Evolutionary conservation across 2,888 invertebrate species (phyloP).

Genomic region (Apamea crenata): DNA sequence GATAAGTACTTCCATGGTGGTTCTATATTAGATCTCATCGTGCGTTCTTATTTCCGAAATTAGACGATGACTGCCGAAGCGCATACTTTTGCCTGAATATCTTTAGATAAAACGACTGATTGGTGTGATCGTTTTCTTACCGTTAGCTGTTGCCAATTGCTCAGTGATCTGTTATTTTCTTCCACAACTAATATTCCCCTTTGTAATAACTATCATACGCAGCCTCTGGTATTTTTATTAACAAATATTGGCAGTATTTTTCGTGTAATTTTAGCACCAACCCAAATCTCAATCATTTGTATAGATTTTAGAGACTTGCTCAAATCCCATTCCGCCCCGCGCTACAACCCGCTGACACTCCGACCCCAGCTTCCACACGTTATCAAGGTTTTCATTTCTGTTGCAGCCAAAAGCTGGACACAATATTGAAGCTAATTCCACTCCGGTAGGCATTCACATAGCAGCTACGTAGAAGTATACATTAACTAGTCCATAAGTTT

Average conservation of each 20-base stretch:
- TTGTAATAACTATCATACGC: not conserved
- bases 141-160: not conserved
- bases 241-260: not conserved
- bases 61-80: not conserved
- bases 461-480: conserved; percentile 75
- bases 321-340: not conserved
- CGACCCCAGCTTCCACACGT: conserved; percentile 46
- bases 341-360: conserved; percentile 21
- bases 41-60: too few species aligned
- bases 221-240: not conserved
- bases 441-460: conserved; percentile 81
- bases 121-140: not conserved
- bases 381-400: conserved; percentile 69
- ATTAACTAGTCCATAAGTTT: conserved; percentile 72
- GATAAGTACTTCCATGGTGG: too few species aligned
- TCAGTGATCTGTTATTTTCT: not conserved
- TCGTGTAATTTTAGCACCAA: not conserved
- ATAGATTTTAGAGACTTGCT: not conserved
- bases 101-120: not conserved
- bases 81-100: not conserved
- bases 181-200: not conserved
- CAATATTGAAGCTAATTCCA: conserved; percentile 91
- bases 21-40: not conserved
- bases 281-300: not conserved
- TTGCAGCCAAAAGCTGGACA: conserved; percentile 96